Base-by-base conservation (phyloP, 2,888 invertebrate genomes). In the Pelosia muscerda region DNA sequence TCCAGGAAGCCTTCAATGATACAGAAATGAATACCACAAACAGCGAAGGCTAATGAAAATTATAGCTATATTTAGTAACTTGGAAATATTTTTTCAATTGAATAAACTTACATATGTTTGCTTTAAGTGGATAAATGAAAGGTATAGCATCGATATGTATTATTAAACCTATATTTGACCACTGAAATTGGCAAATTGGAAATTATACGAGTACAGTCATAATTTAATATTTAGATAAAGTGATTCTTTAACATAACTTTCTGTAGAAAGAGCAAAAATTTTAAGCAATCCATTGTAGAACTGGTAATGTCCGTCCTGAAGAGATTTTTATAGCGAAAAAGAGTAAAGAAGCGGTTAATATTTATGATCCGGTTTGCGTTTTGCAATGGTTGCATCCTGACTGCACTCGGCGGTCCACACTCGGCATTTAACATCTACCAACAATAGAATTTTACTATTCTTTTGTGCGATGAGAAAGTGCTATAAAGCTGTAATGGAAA, bases 331-430 rank as follows among this genome's bases (percentile, higher is more conserved):
- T 57, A 70, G 70, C 65, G 57, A 72, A 71, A 72, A 65, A 75
- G 59, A 60, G 28, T 23, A 75, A 69, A 78, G 67, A 59, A 78
- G 63, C 72, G 66, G 53, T 65, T 58, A 64, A 75, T 78, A 75
- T 71, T 66, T 78, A 75, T 71, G 73, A 78, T 62, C 62, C 77
- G 49, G 80, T 78, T 77, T 77, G 74, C 71, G 77, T 69, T 53
- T 64, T 23, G 49, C 34, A 63, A 55, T 26, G 62, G 10, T 67
- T 60, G 67, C 59, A 38, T 28, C 25, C 26, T 38, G 63, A 64
- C 10, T 11, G 55, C 23, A 38, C 22, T 31, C 22, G 1, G 49
- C 23, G 13, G 22, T 38, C 42, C 26, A 49, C 28, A 49, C 22
- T 38, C 22, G 26, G 28, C 28, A 42, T 42, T 49, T 49, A 58